Evolutionary conservation across 2,888 invertebrate species (phyloP), one percentile per base, ranked within the genome.

Genomic region (Cantharis nigra): DNA sequence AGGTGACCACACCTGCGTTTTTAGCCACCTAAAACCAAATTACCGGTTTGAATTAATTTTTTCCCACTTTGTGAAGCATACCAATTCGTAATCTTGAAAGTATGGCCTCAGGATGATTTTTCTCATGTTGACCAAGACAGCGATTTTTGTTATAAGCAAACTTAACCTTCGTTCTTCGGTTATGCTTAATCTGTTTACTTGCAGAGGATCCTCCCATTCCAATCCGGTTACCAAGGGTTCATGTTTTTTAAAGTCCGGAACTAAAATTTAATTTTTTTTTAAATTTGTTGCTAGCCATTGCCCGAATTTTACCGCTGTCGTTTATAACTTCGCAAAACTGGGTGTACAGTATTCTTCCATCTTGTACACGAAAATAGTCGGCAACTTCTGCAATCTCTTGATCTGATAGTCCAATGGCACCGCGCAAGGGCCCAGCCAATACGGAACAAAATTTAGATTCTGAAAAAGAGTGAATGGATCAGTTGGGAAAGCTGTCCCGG

Each of bases 301-400:
- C 7, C 9, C 9, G 26, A 26, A 26, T 9, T 49, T 30, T 86
- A 93, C 93, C 92, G 88, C 92, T 92, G 26, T 92, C 91, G 79
- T 93, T 93, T 78, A 95, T 92, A 80, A 94, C 91, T 86, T 93
- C 91, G 84, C 94, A 94, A 79, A 95, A 91, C 88, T 95, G 94
- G 3, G 92, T 91, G 87, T 95, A 95, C 75, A 93, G 91, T 73
- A 95, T 91, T 81, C 95, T 91, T 76, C 95, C 95, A 89, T 95
- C 95, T 81, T 93, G 93, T n/a, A 93, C 91, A 65, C 94, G 91
- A 89, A 95, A 95, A 89, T 95, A 95, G 88, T 95, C 94, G 0
- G 93, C 92, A 11, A 95, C 87, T 86, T 95, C 94, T 5, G 91
- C 88, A 81, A 95, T 92, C 90, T 95, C 95, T 72, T 91, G 91